Evolutionary conservation across 2,113 vertebrate species (phyloP).

Genomic region (Pituophis catenifer): DNA sequence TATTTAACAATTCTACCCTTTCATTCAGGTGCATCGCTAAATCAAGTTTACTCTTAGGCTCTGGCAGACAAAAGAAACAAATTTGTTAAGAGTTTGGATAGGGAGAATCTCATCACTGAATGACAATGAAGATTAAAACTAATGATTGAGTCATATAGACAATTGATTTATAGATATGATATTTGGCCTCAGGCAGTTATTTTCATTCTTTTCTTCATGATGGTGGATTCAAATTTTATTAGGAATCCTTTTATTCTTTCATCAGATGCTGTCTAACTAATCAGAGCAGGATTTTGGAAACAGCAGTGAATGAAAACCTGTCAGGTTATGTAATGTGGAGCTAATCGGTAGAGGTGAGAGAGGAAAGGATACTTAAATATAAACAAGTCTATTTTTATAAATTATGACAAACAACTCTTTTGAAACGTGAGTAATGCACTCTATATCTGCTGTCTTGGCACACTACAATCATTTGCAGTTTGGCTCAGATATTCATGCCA

Average conservation of each 20-base stretch:
- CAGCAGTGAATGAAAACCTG: not conserved
- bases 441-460: not conserved
- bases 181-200: not conserved
- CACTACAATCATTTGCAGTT: not conserved
- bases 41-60: not conserved
- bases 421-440: not conserved
- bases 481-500: not conserved
- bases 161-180: not conserved
- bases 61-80: not conserved
- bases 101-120: not conserved
- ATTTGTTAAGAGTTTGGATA: not conserved
- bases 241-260: not conserved
- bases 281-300: not conserved
- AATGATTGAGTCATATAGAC: not conserved
- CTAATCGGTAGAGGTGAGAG: not conserved
- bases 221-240: not conserved
- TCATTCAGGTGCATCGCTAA: not conserved
- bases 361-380: not conserved
- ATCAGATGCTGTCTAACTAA: not conserved
- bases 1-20: not conserved
- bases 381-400: constrained; percentile 3
- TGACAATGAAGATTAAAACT: not conserved
- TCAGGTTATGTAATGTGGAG: not conserved
- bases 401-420: constrained; percentile 14
- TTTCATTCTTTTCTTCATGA: not conserved